Conservation (phyloP, 2,113 vertebrate genomes). For the Strix uralensis region DNA sequence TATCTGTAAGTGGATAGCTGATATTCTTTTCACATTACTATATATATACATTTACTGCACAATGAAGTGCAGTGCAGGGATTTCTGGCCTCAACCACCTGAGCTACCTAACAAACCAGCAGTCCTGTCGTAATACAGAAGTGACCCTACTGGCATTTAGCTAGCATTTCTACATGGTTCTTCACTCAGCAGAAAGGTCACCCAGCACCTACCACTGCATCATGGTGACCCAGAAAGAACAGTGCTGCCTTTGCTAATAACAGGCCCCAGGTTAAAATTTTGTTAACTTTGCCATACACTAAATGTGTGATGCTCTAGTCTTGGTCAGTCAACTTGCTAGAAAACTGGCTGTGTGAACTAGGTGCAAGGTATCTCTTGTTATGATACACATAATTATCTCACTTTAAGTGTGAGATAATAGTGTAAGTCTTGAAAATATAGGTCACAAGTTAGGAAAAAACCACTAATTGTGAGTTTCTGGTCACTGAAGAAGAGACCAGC, state of each 20-base stretch:
- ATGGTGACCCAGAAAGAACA: neutral
- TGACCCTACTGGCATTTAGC: neutral
- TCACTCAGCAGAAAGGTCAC: neutral
- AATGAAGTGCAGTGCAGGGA: neutral
- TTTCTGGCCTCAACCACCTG: neutral
- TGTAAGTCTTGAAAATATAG: neutral
- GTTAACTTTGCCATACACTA: neutral
- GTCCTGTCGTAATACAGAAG: neutral
- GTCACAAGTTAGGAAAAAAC: neutral
- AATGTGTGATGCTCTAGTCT: neutral
- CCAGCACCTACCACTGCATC: fast-evolving
- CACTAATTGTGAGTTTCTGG: neutral
- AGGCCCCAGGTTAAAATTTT: neutral
- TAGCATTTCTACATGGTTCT: neutral
- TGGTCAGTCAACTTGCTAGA: neutral
- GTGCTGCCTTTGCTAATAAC: neutral
- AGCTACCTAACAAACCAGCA: neutral
- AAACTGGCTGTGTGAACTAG: neutral
- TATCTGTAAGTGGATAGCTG: neutral
- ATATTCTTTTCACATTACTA: neutral
- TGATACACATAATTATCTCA: no score
- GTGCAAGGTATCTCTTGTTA: neutral
- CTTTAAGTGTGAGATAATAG: neutral
- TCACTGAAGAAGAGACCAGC: neutral
- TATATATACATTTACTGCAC: neutral